These are phyloP conservation scores for Meriones psammophilus DNA, from an alignment of 2,797 vertebrate species.

Conservation along the genomic window DNA sequence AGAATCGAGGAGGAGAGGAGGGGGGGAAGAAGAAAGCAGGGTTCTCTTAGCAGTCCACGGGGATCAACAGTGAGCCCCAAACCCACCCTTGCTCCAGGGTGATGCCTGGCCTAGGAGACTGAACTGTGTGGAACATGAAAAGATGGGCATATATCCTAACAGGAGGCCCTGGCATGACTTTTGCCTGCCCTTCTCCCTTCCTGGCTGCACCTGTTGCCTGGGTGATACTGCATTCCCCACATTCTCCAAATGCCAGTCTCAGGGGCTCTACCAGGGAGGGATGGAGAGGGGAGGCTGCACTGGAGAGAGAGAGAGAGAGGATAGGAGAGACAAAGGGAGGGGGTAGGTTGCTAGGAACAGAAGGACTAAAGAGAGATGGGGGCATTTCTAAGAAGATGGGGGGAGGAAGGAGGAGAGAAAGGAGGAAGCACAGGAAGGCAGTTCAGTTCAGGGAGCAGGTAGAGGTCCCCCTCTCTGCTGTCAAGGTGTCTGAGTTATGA, in stretches of 20 bases:
- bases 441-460: background rate
- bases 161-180: slow-evolving; percentile 50
- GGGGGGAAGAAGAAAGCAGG: background rate
- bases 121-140: background rate
- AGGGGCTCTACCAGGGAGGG: slow-evolving; percentile 71
- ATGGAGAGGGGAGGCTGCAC: background rate
- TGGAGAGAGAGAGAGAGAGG: background rate
- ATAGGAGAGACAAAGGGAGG: background rate
- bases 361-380: background rate
- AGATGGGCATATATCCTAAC: background rate
- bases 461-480: background rate
- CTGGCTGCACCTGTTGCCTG: slow-evolving; percentile 75
- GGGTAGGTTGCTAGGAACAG: background rate
- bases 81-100: background rate
- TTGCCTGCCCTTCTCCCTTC: slow-evolving; percentile 36
- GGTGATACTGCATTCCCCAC: slow-evolving; percentile 77
- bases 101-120: slow-evolving; percentile 4
- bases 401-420: background rate
- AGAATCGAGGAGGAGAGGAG: background rate
- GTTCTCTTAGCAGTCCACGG: background rate
- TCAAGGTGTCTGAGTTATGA: background rate
- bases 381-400: background rate
- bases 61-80: background rate
- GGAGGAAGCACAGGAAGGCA: background rate
- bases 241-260: slow-evolving; percentile 81